Conservation (phyloP, 2,888 invertebrate species). For the Sesia bembeciformis region DNA sequence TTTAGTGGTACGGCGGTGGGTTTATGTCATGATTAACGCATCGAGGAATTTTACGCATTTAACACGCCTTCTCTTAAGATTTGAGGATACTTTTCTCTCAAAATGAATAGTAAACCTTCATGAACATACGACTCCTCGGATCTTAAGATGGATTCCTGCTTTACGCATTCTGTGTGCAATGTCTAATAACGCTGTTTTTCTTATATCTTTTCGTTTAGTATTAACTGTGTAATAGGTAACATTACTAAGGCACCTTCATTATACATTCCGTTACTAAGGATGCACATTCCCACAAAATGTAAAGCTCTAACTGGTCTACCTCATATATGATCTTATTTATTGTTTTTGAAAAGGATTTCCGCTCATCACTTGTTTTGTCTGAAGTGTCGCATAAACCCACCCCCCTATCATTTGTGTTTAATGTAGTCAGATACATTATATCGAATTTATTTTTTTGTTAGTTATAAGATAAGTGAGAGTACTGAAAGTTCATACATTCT, state of each 20-base stretch:
- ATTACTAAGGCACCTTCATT: too few relatives aligned
- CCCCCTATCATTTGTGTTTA: conserved; percentile 33
- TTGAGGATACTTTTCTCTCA: conserved; percentile 22
- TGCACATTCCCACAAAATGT: not conserved
- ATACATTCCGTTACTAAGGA: not conserved
- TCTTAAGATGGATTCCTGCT: conserved; percentile 22
- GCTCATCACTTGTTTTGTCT: conserved; percentile 29
- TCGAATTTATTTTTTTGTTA: conserved; percentile 17
- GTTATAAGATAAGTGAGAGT: conserved; percentile 23
- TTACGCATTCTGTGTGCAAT: conserved; percentile 24
- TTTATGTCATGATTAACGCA: conserved; percentile 65
- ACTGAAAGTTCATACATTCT: not conserved
- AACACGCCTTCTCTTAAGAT: conserved; percentile 38
- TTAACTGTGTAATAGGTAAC: too few relatives aligned
- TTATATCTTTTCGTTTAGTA: too few relatives aligned
- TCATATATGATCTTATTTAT: not conserved
- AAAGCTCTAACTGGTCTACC: not conserved
- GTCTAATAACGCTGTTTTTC: conserved; percentile 1
- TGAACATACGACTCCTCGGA: conserved; percentile 22
- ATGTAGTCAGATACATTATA: conserved; percentile 16
- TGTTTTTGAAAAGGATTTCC: conserved; percentile 42
- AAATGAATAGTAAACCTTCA: not conserved
- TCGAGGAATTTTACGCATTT: conserved; percentile 23
- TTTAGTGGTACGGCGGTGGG: conserved; percentile 61
- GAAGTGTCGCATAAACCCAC: conserved; percentile 53